These are phyloP conservation scores for Amazona guildingii DNA, from an alignment of 2,113 vertebrate genomes.

Conservation along the genomic window DNA sequence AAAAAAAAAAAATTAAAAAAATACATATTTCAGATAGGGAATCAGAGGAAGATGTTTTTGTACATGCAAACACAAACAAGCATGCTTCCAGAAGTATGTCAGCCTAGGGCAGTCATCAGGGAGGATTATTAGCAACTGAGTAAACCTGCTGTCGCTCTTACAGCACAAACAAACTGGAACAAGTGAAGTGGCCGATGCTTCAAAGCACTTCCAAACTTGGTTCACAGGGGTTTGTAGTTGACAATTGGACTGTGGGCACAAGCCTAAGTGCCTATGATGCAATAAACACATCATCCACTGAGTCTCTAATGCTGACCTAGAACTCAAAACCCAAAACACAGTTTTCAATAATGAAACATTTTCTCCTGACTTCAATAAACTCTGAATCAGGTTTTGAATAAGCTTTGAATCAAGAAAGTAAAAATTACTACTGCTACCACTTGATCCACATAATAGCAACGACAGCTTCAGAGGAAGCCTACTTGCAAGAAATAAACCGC, in stretches of 20 bases:
- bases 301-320: background rate
- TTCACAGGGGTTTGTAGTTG: background rate
- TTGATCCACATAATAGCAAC: background rate
- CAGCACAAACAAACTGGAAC: background rate
- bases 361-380: background rate
- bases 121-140: background rate
- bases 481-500: background rate
- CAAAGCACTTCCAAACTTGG: background rate
- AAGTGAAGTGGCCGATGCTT: background rate
- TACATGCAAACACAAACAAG: background rate
- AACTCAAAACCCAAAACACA: background rate
- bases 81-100: background rate
- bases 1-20: accelerated
- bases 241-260: background rate
- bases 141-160: background rate
- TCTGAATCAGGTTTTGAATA: background rate
- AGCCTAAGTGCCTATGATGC: background rate
- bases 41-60: background rate
- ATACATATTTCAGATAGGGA: background rate
- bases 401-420: background rate
- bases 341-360: background rate
- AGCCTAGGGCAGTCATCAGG: background rate
- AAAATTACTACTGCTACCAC: background rate
- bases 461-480: background rate
- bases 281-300: background rate